A percentile compares a stretch with the other conserved stretches of the same genome.
Evolutionary conservation across 2,113 vertebrate genomes (phyloP).

Genomic region (Lagopus muta): DNA sequence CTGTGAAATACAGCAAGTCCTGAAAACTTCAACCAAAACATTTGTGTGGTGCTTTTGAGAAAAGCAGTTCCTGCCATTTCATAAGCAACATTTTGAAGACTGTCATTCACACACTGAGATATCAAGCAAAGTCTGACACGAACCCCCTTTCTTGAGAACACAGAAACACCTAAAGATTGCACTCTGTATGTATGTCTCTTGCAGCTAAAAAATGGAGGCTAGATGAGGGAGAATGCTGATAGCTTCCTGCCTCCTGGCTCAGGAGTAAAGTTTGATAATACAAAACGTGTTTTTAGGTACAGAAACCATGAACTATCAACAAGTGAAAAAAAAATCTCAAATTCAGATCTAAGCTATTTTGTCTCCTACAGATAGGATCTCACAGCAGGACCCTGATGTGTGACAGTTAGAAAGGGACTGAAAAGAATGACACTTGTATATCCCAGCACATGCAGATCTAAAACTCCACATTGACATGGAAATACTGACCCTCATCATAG

Average conservation of each 20-base stretch:
- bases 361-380: background rate
- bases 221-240: background rate
- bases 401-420: background rate
- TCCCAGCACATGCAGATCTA: background rate
- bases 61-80: background rate
- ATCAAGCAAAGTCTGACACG: background rate
- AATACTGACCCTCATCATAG: background rate
- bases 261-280: background rate
- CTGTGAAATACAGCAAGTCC: background rate
- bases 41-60: background rate
- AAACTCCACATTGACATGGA: background rate
- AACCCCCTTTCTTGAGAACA: background rate
- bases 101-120: background rate
- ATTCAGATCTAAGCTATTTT: background rate
- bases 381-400: background rate
- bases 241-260: background rate
- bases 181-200: background rate
- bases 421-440: background rate
- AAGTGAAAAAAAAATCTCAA: background rate
- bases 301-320: background rate
- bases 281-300: rapidly evolving
- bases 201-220: background rate
- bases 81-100: background rate
- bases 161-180: background rate
- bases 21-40: background rate